phyloP scores from a whole-genome alignment of 35 echinoderm and acorn worm genomes.

The Ptychodera flava region DNA sequence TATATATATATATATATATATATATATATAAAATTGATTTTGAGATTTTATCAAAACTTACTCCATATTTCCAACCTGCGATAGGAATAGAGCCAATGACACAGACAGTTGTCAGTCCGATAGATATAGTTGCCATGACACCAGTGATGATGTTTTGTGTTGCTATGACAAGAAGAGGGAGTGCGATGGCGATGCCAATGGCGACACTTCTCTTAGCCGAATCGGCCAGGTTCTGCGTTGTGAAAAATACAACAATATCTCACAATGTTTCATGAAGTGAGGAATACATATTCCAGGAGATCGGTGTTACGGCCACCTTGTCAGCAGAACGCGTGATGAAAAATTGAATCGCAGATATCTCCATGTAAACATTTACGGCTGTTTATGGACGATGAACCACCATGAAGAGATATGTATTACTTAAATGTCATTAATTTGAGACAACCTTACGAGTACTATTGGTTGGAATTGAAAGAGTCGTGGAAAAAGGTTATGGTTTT shows the following conservation, averaged over 20 bases:
- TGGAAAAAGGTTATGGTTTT: too few species aligned
- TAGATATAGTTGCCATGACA: neutral
- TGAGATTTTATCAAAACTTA: neutral
- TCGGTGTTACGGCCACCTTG: too few species aligned
- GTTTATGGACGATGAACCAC: too few species aligned
- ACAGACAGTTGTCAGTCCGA: neutral
- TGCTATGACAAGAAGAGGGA: neutral
- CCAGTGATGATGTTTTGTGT: neutral
- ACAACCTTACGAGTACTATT: too few species aligned
- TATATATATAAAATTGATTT: neutral
- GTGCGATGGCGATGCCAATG: neutral
- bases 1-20: neutral
- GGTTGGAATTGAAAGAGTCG: too few species aligned
- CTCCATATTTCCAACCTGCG: conserved; percentile 7
- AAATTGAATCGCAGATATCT: too few species aligned
- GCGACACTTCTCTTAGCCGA: neutral
- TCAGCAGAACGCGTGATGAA: too few species aligned
- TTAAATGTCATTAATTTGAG: too few species aligned
- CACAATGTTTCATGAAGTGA: too few species aligned
- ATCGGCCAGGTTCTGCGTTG: neutral
- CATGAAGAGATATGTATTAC: too few species aligned
- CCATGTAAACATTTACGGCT: too few species aligned
- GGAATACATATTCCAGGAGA: too few species aligned
- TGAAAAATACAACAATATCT: neutral
- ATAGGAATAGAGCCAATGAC: neutral